phyloP scores from a whole-genome alignment of 1,140 invertebrate genomes.

The Megathymus violae region DNA sequence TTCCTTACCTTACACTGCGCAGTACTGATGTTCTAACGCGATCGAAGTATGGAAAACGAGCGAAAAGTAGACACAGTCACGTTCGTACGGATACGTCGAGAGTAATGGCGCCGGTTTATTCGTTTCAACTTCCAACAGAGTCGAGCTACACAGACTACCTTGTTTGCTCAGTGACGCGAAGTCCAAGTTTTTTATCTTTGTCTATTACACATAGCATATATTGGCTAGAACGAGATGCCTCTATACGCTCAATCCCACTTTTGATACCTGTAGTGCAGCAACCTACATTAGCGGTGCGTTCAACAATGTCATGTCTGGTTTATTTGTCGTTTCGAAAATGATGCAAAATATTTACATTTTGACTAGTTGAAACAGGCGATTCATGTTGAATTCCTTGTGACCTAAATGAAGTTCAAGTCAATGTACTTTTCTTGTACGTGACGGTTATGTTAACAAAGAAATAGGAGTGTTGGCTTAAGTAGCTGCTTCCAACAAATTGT shows the following conservation, averaged over 20 bases:
- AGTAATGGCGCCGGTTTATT: slow-evolving; percentile 74
- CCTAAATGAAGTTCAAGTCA: slow-evolving; percentile 9
- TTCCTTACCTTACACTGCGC: slow-evolving; percentile 80
- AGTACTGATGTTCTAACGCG: slow-evolving; percentile 76
- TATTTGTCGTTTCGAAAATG: slow-evolving; percentile 66
- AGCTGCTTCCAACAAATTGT: not conserved
- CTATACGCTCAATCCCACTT: slow-evolving; percentile 41
- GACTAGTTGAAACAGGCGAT: slow-evolving; percentile 22
- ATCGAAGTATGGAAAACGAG: slow-evolving; percentile 75
- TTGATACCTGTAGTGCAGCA: slow-evolving; percentile 73
- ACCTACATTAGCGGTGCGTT: slow-evolving; percentile 76
- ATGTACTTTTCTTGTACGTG: not conserved
- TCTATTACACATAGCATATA: slow-evolving; percentile 29
- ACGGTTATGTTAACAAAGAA: not conserved
- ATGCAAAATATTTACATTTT: slow-evolving; percentile 63
- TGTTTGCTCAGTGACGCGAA: slow-evolving; percentile 77
- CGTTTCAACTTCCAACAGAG: slow-evolving; percentile 60
- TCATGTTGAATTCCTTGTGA: slow-evolving; percentile 1
- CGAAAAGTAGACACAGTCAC: slow-evolving; percentile 76
- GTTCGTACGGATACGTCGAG: slow-evolving; percentile 73
- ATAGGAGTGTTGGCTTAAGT: not conserved
- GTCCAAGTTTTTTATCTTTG: slow-evolving; percentile 46
- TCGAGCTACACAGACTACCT: slow-evolving; percentile 73
- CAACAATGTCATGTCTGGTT: slow-evolving; percentile 74
- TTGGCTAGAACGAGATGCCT: slow-evolving; percentile 46